These are phyloP conservation scores for Struthio camelus DNA, from an alignment of 2,113 vertebrate genomes.

Conservation along the genomic window DNA sequence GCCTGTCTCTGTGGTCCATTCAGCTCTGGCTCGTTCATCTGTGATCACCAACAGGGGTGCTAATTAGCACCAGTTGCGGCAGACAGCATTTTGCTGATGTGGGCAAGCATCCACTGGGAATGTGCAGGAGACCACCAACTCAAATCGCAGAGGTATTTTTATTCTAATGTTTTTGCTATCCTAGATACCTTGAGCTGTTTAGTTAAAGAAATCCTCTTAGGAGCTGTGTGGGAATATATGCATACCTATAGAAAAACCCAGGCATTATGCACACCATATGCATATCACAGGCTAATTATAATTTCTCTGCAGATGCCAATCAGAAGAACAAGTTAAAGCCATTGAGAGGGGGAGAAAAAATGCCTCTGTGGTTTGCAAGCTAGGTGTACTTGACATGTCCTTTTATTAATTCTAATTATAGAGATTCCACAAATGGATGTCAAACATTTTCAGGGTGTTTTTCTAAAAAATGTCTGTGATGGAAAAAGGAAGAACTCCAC, in stretches of 20 bases:
- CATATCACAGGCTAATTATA: not conserved
- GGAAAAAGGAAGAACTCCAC: constrained; percentile 67
- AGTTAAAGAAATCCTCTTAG: constrained; percentile 5
- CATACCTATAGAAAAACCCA: constrained; percentile 13
- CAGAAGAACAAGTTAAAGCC: constrained; percentile 8
- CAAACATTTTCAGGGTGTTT: constrained; percentile 59
- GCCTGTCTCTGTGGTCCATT: not conserved
- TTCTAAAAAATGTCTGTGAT: constrained; percentile 46
- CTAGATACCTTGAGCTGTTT: not conserved
- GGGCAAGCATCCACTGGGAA: not conserved
- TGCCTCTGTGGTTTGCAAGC: not conserved
- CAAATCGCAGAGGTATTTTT: not conserved
- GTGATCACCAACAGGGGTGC: not conserved
- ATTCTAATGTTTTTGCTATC: not conserved
- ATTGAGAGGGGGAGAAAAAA: not conserved
- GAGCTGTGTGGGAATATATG: not conserved
- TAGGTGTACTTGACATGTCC: constrained; percentile 55
- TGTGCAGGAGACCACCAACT: not conserved
- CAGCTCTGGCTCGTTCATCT: not conserved
- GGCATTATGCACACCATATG: not conserved
- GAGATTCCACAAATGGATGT: constrained; percentile 74
- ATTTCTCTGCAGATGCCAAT: constrained; percentile 15
- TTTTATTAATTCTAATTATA: constrained; percentile 75
- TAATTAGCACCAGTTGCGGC: not conserved
- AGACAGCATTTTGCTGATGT: not conserved